Evolutionary conservation across 2,888 invertebrate species (phyloP).

Genomic region (Drosophila sordidula): DNA sequence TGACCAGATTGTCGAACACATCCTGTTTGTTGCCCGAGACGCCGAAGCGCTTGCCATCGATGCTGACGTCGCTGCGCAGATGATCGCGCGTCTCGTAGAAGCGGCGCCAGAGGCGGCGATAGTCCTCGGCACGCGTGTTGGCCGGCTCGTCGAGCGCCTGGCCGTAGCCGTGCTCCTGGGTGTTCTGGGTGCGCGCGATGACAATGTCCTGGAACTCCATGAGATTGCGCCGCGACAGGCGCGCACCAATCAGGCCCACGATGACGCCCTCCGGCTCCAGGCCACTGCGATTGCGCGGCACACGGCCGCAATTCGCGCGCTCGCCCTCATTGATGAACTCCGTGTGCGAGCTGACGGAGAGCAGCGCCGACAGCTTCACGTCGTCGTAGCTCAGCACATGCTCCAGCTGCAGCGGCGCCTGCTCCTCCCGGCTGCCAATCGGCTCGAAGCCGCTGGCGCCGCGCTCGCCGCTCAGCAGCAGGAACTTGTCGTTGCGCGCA

Average conservation of each 20-base stretch:
- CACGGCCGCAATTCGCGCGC: conserved; percentile 86
- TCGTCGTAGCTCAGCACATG: conserved; percentile 87
- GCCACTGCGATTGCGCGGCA: conserved; percentile 80
- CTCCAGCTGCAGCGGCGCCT: conserved; percentile 85
- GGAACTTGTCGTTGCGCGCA: conserved; percentile 85
- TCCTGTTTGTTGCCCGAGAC: conserved; percentile 68
- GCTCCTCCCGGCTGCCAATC: conserved; percentile 86
- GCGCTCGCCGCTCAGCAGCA: conserved; percentile 84
- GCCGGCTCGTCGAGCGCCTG: conserved; percentile 8
- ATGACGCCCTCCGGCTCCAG: conserved; percentile 86
- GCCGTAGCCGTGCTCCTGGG: conserved; percentile 85
- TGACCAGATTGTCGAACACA: conserved; percentile 83
- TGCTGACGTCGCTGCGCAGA: conserved; percentile 60
- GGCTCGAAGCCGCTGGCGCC: conserved; percentile 86
- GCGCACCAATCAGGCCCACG: conserved; percentile 85
- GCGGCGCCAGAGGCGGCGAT: conserved; percentile 73
- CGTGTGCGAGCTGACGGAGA: conserved; percentile 86
- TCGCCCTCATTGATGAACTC: conserved; percentile 87
- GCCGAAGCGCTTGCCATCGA: conserved; percentile 76
- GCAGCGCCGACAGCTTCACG: conserved; percentile 86
- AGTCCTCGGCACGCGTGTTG: conserved; percentile 57
- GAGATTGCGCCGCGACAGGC: conserved; percentile 85
- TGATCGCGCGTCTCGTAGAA: conserved; percentile 77
- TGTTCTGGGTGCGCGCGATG: conserved; percentile 86
- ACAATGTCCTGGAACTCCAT: conserved; percentile 87